Base-by-base conservation (phyloP, 92 coral and sea anemone genomes). In the Nematostella vectensis region DNA sequence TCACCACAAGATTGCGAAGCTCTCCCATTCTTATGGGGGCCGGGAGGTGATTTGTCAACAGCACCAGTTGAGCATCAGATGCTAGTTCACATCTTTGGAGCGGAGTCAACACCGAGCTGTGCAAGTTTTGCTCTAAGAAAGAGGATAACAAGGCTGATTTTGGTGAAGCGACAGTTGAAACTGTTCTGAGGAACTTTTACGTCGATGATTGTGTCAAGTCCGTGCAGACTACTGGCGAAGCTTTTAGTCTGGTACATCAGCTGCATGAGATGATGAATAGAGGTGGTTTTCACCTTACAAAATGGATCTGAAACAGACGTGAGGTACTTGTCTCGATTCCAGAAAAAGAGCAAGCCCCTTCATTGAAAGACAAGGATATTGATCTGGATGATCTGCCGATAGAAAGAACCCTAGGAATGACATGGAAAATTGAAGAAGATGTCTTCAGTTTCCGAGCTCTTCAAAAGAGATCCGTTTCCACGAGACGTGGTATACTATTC, bases 271-370 rank as follows among this genome's bases (percentile, higher is more conserved):
- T 66, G 21, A 22, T 67, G 27, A 13, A 23, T 43, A 23, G 58
- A n/a, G 77, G 70, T 20, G 79, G 72, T 2, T 72, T 72, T 55
- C 63, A 48, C 4, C 26, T 54, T 20, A 65, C 61, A 11, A 73
- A 73, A 37, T 65, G 72, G 79, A 9, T 57, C 2, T 42, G 67
- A 11, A 66, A 53, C 20, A 47, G 59, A 17, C 44, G 31, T 17
- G 65, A 57, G 3, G 74, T 74, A 8, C 24, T 49, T 20, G 68
- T 47, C 10, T 31, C 67, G 11, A 59, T 65, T 29, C 74, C 69
- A 20, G 54, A 25, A 18, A 9, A 21, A 16, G 73, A 64, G 39
- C 50, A 54, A 1, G 51, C 48, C 11, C 63, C 40, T 33, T 33
- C 40, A 6, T 44, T 45, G 26, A 22, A 16, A 60, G 40, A 55